A percentile compares a stretch with the other conserved stretches of the same genome.
Conservation (phyloP, 2,113 vertebrate species). For the Mastomys natalensis region DNA sequence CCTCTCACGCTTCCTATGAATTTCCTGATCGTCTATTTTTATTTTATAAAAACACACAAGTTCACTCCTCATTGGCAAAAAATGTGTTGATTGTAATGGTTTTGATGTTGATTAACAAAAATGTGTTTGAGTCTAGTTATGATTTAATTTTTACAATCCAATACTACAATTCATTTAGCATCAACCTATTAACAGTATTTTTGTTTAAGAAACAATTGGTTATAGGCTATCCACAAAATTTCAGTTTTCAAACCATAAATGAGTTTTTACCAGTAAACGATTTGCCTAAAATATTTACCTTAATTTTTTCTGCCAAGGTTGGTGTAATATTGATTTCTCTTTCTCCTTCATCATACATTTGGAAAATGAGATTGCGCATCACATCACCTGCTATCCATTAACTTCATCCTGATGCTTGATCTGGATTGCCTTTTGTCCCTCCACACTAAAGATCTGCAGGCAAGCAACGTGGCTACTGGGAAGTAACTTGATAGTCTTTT, state of each 20-base stretch:
- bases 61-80: not conserved
- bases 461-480: conserved; percentile 90
- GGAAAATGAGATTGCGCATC: conserved; percentile 92
- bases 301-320: conserved; percentile 90
- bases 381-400: conserved; percentile 89
- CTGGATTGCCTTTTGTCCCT: conserved; percentile 87
- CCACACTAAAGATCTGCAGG: conserved; percentile 89
- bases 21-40: not conserved
- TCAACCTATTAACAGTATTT: not conserved
- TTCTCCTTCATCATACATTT: conserved; percentile 93
- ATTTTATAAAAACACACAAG: not conserved
- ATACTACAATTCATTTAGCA: not conserved
- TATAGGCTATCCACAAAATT: conserved; percentile 14
- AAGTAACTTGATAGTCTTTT: conserved; percentile 89
- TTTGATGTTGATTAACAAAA: not conserved
- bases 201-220: conserved; percentile 1
- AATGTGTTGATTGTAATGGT: not conserved
- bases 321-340: conserved; percentile 88
- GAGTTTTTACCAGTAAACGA: conserved; percentile 46
- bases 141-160: not conserved
- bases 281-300: conserved; percentile 86
- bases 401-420: conserved; percentile 93
- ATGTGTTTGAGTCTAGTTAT: not conserved
- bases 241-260: not conserved
- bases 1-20: not conserved